Evolutionary conservation across 1,140 invertebrate species (phyloP), one percentile per base, ranked within the genome.

Genomic region (Acromyrmex charruanus): DNA sequence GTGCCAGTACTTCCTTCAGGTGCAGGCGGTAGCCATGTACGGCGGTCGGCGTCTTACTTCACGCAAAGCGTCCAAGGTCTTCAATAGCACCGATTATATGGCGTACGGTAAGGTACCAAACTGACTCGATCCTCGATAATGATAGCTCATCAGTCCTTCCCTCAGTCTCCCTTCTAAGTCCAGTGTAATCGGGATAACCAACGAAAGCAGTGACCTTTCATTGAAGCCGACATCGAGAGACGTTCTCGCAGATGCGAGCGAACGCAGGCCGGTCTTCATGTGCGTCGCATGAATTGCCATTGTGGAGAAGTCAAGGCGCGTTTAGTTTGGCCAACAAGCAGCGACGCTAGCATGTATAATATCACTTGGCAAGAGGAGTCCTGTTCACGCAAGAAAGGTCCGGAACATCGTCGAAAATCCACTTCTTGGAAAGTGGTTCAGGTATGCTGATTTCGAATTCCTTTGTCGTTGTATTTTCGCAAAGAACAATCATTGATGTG

Each of bases 1-100:
- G 88, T 97, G 96, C 1, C 96, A 96, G 92, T 97, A 97, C 91
- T 97, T 97, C 88, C 94, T 97, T 21, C 97, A 97, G 96, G 96
- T 97, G 2, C 97, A 97, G 93, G 97, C 97, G 7, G 95, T 97
- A 35, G 96, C 96, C 35, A 95, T 97, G 80, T 97, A 96, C 89
- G 97, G 97, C 2, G 95, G 95, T 21, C 95, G 96, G n/a, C 96
- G 96, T 82, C 93, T 97, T 18, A 96, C 96, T 65, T 97, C 97
- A 55, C 96, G 97, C 66, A 97, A 97, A 89, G 96, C 96, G 0
- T 96, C 96, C 16, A 95, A 97, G 75, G 95, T 97, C 44, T 96
- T 97, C 85, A 97, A 97, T 91, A 97, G 97, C 12, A 97, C 96
- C 35, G 95, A 95, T 87, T 95, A 94, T 87, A 92, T 89, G 88